Evolutionary conservation across 1,140 invertebrate genomes (phyloP).

Genomic region (Acromyrmex heyeri): DNA sequence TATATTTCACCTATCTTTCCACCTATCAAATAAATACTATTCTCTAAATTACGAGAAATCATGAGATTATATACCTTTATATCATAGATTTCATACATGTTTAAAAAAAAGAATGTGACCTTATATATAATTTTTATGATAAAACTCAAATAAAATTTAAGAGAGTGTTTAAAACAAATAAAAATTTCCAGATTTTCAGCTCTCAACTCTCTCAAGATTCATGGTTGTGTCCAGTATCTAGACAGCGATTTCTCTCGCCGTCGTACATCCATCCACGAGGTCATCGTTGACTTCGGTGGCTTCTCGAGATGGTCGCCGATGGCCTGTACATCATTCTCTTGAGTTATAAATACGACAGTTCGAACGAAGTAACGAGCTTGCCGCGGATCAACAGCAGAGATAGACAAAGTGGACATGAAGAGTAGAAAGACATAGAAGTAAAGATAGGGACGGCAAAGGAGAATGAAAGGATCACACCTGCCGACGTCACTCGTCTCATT

Average conservation of each 20-base stretch:
- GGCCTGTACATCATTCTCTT: conserved; percentile 79
- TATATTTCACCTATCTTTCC: not conserved
- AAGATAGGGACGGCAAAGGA: conserved; percentile 70
- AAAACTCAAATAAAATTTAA: not conserved
- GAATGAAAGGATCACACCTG: conserved; percentile 78
- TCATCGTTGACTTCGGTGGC: conserved; percentile 38
- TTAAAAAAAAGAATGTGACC: not conserved
- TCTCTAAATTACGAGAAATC: not conserved
- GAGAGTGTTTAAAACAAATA: not conserved
- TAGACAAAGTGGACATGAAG: conserved; percentile 6
- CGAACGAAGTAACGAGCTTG: conserved; percentile 59
- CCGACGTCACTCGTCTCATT: conserved; percentile 82
- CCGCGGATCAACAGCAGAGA: conserved; percentile 44
- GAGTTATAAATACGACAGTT: conserved; percentile 79
- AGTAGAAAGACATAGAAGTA: conserved; percentile 20
- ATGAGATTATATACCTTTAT: not conserved
- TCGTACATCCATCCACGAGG: conserved; percentile 72
- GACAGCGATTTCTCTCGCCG: conserved; percentile 46
- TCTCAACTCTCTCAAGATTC: not conserved
- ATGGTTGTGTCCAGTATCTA: conserved; percentile 27
- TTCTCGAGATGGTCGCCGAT: conserved; percentile 72
- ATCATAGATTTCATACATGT: not conserved
- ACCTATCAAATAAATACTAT: too few relatives aligned
- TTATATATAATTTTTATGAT: not conserved
- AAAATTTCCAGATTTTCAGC: not conserved